phyloP scores from a whole-genome alignment of 1,140 invertebrate species.

The Apocrypta bakeri region DNA sequence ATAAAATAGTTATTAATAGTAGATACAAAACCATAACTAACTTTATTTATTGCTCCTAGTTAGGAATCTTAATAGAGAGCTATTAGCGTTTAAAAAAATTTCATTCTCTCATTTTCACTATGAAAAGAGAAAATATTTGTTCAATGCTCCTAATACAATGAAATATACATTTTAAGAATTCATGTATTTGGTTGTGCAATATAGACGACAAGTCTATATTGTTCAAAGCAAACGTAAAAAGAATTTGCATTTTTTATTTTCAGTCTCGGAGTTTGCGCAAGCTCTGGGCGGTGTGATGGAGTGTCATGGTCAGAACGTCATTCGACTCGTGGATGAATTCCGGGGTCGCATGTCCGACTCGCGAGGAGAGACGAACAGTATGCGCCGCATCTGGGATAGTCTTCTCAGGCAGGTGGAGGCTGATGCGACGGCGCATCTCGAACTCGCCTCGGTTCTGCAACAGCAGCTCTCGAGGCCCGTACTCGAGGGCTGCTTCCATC shows the following conservation, averaged over 20 bases:
- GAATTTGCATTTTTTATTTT: slow-evolving; percentile 65
- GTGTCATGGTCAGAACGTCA: slow-evolving; percentile 92
- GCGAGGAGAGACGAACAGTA: slow-evolving; percentile 87
- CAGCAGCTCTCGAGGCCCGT: slow-evolving; percentile 89
- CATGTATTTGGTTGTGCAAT: no score
- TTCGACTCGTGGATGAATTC: slow-evolving; percentile 90
- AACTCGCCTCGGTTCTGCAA: slow-evolving; percentile 88
- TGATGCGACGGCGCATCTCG: slow-evolving; percentile 91
- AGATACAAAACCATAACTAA: no score
- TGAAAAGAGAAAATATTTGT: no score
- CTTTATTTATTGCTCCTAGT: no score
- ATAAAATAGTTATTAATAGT: no score
- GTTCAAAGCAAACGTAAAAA: no score
- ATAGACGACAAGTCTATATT: no score
- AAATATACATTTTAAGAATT: no score
- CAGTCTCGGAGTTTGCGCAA: slow-evolving; percentile 96
- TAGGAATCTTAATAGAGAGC: no score
- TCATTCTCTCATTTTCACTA: no score
- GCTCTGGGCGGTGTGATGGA: slow-evolving; percentile 93
- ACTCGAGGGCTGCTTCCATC: slow-evolving; percentile 91
- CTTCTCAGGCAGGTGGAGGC: slow-evolving; percentile 94
- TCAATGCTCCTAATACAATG: no score
- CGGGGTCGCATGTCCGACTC: slow-evolving; percentile 90
- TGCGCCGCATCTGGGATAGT: slow-evolving; percentile 94
- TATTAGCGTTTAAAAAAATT: no score